phyloP scores from a whole-genome alignment of 2,797 vertebrate genomes.

The Thaleichthys pacificus region DNA sequence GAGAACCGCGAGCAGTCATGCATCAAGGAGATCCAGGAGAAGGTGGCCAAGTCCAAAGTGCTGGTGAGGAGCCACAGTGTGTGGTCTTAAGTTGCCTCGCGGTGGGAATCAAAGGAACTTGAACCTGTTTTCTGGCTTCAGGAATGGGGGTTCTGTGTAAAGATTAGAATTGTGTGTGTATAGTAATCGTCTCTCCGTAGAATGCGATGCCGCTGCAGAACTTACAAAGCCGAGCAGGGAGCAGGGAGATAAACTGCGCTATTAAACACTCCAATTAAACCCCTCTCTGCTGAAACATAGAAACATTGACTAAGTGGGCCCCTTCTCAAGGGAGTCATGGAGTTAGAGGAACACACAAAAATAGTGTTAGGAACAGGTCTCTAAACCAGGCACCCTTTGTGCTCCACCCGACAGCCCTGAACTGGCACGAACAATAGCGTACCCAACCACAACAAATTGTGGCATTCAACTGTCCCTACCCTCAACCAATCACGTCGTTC shows the following conservation, averaged over 20 bases:
- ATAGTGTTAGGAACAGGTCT: neutral
- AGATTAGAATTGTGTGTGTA: neutral
- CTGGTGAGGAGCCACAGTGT: conserved; percentile 79
- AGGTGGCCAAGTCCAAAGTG: conserved; percentile 92
- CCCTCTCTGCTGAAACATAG: conserved; percentile 53
- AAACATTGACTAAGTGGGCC: conserved; percentile 59
- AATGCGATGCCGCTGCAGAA: neutral
- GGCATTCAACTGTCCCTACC: no score
- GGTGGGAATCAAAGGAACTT: no score
- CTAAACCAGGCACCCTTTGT: neutral
- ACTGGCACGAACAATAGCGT: no score
- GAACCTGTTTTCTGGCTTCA: neutral
- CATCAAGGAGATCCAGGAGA: conserved; percentile 88
- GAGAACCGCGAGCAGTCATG: conserved; percentile 88
- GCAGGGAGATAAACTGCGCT: conserved; percentile 31
- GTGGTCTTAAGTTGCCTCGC: neutral
- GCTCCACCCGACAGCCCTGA: neutral
- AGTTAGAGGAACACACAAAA: conserved; percentile 33
- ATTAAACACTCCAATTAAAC: conserved; percentile 66
- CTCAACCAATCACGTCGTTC: no score
- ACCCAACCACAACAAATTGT: no score
- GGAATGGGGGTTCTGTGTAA: neutral
- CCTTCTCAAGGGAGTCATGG: conserved; percentile 52
- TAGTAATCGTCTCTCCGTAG: neutral
- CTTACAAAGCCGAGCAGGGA: neutral